phyloP scores from a whole-genome alignment of 2,888 invertebrate genomes.

The Dryococelus australis region DNA sequence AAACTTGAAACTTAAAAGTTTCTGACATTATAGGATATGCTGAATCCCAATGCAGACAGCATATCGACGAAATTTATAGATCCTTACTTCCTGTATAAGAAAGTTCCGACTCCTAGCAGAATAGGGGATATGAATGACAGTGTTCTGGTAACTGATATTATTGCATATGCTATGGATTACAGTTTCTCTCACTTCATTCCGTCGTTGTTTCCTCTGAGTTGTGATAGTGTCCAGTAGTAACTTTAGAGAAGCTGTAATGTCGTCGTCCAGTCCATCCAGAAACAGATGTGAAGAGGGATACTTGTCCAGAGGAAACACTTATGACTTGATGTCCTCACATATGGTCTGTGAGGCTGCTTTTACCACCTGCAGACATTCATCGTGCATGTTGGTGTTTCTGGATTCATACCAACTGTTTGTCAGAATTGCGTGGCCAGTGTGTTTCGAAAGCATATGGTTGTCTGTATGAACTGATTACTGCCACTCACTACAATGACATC shows the following conservation, averaged over 20 bases:
- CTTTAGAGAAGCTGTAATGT: background rate
- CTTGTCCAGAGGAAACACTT: background rate
- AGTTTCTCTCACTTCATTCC: background rate
- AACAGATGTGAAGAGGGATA: background rate
- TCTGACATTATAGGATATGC: background rate
- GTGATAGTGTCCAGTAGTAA: background rate
- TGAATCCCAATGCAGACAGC: background rate
- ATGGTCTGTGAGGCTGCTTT: slow-evolving; percentile 2
- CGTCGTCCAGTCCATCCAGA: background rate
- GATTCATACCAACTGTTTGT: slow-evolving; percentile 20
- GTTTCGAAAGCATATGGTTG: background rate
- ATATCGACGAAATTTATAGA: background rate
- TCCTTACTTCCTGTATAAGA: background rate
- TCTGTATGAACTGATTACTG: background rate
- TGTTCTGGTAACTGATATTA: background rate
- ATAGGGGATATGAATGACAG: background rate
- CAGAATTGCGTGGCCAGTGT: background rate
- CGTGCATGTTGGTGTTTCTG: background rate
- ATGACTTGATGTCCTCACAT: background rate
- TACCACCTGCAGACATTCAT: background rate
- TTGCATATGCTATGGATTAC: background rate
- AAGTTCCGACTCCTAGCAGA: background rate
- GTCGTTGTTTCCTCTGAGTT: background rate
- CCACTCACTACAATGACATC: background rate
- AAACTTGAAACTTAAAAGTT: background rate